These are phyloP conservation scores for Aurelia sp. DNA, from an alignment of 30 jellyfish, hydroid and myxozoan species.

Conservation along the genomic window DNA sequence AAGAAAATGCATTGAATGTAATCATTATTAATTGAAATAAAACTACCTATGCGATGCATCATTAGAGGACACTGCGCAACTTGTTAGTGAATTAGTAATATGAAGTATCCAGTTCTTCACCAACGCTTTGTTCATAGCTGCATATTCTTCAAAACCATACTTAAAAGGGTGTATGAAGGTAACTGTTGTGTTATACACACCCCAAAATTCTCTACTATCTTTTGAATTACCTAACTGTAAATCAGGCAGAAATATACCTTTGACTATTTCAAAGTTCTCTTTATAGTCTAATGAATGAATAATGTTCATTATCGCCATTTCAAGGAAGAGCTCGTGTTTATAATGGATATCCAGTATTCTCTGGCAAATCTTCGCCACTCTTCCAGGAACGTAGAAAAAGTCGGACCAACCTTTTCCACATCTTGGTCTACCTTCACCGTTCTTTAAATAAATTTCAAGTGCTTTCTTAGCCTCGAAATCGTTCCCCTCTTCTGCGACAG, in stretches of 20 bases:
- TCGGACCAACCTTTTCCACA: constrained; percentile 99
- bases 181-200: constrained; percentile 67
- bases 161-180: constrained; percentile 93
- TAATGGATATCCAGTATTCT: constrained; percentile 51
- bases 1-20: no score
- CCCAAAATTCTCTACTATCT: constrained; percentile 86
- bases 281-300: constrained; percentile 65
- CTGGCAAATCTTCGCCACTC: constrained; percentile 43
- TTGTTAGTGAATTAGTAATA: constrained; percentile 33
- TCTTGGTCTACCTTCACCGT: constrained; percentile 93
- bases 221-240: constrained; percentile 61
- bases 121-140: constrained; percentile 63
- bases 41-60: no score
- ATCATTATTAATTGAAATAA: no score
- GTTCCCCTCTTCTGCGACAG: constrained; percentile 33
- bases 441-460: constrained; percentile 50
- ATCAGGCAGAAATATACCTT: constrained; percentile 91
- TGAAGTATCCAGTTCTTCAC: constrained; percentile 60
- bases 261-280: constrained; percentile 64
- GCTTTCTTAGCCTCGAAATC: constrained; percentile 25
- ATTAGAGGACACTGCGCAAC: neutral
- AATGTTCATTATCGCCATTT: constrained; percentile 81
- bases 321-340: constrained; percentile 66
- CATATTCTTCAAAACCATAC: constrained; percentile 48
- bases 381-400: constrained; percentile 92